A percentile compares a stretch with the other conserved stretches of the same genome.
Evolutionary conservation across 2,888 invertebrate species (phyloP).

Genomic region (Sinodicranocentrus sp.): DNA sequence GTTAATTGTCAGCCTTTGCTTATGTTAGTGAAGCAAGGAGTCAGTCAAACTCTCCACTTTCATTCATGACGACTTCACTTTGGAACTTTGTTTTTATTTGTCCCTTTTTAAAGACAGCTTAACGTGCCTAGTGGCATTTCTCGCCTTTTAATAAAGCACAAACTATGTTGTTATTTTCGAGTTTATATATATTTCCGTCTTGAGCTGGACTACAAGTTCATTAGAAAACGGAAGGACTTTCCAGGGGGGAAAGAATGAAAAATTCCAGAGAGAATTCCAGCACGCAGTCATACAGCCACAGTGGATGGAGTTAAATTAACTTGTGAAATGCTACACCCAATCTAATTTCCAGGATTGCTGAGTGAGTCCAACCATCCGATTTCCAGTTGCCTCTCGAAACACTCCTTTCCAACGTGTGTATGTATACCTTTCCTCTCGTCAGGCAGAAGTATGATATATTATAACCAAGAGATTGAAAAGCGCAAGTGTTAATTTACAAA

Average conservation of each 20-base stretch:
- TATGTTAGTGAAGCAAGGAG: neutral
- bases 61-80: too few species aligned
- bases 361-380: too few species aligned
- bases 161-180: neutral
- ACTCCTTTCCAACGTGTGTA: too few species aligned
- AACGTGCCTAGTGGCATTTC: neutral
- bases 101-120: too few species aligned
- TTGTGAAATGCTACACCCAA: slow-evolving; percentile 13
- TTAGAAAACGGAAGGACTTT: neutral
- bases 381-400: too few species aligned
- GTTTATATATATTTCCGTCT: neutral
- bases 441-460: too few species aligned
- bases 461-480: too few species aligned
- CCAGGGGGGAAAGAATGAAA: neutral
- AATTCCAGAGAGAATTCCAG: slow-evolving; percentile 6
- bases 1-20: slow-evolving; percentile 36
- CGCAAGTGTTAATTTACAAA: too few species aligned
- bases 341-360: neutral
- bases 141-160: neutral
- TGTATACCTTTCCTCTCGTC: too few species aligned
- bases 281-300: neutral
- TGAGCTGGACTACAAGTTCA: neutral
- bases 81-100: too few species aligned
- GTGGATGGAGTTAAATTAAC: slow-evolving; percentile 10
- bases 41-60: neutral